These are phyloP conservation scores for Zaprionus davidi DNA, from an alignment of 1,140 invertebrate genomes.

Conservation along the genomic window DNA sequence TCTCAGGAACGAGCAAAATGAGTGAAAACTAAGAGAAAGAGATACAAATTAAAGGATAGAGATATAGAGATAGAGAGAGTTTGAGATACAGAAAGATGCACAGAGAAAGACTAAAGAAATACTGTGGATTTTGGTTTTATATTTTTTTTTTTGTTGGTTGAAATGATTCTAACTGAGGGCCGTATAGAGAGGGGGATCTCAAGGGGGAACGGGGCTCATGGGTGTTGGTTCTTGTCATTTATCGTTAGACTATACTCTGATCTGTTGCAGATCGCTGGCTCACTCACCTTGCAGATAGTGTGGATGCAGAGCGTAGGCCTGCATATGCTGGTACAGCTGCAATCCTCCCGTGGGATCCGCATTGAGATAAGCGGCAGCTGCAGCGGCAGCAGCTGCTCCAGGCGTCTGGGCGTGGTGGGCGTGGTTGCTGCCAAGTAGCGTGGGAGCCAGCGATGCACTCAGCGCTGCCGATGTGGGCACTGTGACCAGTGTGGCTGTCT, in stretches of 20 bases:
- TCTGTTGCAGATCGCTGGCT: neutral
- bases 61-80: slow-evolving; percentile 3
- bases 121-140: slow-evolving; percentile 23
- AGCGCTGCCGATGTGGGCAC: slow-evolving; percentile 55
- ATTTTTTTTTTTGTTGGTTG: slow-evolving; percentile 26
- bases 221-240: neutral
- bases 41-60: slow-evolving; percentile 16
- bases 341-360: slow-evolving; percentile 85
- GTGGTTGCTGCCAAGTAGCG: slow-evolving; percentile 50
- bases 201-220: neutral
- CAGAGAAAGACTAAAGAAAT: slow-evolving; percentile 20
- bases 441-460: slow-evolving; percentile 51
- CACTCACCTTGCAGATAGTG: slow-evolving; percentile 87
- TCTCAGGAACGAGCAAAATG: slow-evolving; percentile 52
- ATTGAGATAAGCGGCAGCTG: slow-evolving; percentile 64
- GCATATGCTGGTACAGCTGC: slow-evolving; percentile 91
- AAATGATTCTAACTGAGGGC: slow-evolving; percentile 40
- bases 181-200: neutral
- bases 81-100: slow-evolving; percentile 13
- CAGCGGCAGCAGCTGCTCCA: slow-evolving; percentile 55
- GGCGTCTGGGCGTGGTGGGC: slow-evolving; percentile 53
- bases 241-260: neutral
- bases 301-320: slow-evolving; percentile 90
- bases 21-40: slow-evolving; percentile 45
- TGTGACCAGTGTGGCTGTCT: slow-evolving; percentile 54